Conservation (phyloP, 2,888 invertebrate species). For the Pomacea canaliculata region DNA sequence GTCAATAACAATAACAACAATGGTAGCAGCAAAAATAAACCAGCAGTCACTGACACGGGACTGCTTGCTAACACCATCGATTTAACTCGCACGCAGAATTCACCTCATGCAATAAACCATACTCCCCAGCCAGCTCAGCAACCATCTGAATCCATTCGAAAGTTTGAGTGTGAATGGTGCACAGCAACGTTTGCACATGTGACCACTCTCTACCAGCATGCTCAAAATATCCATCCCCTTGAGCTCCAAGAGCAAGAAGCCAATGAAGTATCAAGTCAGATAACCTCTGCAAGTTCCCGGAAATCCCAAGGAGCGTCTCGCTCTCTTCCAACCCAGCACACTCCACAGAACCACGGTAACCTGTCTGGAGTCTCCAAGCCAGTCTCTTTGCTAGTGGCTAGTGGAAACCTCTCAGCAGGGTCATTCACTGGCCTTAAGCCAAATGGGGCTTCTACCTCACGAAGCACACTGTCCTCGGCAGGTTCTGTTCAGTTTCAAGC, state of each 20-base stretch:
- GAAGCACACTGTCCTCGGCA: background rate
- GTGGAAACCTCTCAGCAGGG: background rate
- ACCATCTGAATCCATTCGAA: constrained; percentile 4
- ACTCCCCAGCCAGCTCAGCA: background rate
- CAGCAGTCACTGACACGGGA: constrained; percentile 2
- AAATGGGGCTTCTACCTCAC: background rate
- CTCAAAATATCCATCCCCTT: constrained; percentile 52
- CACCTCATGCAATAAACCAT: background rate
- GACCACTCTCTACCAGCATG: constrained; percentile 61
- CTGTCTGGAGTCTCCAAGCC: background rate
- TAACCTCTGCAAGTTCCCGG: background rate
- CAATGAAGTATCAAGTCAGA: constrained; percentile 15
- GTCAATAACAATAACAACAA: constrained; percentile 22
- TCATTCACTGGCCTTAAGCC: background rate
- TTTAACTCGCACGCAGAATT: background rate
- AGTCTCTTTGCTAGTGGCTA: background rate
- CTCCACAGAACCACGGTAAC: background rate
- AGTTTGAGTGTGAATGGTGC: constrained; percentile 63
- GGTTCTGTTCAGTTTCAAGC: background rate
- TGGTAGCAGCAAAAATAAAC: background rate
- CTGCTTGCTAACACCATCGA: constrained; percentile 21
- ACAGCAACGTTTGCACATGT: constrained; percentile 55
- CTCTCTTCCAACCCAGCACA: background rate
- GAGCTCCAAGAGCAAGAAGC: constrained; percentile 57
- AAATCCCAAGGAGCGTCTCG: too few species aligned